Evolutionary conservation across 2,888 invertebrate species (phyloP).

Genomic region (Antheraea yamamai): DNA sequence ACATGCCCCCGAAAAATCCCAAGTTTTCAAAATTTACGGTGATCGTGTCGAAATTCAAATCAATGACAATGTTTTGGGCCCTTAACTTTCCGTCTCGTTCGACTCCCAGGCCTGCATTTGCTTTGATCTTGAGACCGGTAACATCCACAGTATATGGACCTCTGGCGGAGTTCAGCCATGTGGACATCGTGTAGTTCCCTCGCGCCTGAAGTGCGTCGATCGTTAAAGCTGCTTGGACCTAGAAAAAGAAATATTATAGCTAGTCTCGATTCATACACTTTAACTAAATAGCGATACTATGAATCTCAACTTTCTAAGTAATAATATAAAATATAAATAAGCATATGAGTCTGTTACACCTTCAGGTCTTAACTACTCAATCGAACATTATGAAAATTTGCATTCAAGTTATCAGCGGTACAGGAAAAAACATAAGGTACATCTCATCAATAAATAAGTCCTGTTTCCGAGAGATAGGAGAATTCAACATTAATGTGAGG

Average conservation of each 20-base stretch:
- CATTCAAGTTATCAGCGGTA: too few relatives aligned
- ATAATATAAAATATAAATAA: too few relatives aligned
- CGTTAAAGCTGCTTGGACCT: slow-evolving; percentile 87
- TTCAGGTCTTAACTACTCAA: too few relatives aligned
- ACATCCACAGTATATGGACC: slow-evolving; percentile 91
- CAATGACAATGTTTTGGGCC: slow-evolving; percentile 90
- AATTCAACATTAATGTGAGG: too few relatives aligned
- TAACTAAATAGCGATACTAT: background rate
- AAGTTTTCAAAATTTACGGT: slow-evolving; percentile 92
- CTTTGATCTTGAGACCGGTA: slow-evolving; percentile 85
- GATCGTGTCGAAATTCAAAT: slow-evolving; percentile 88
- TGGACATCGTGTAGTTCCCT: slow-evolving; percentile 88
- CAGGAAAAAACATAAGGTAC: too few relatives aligned
- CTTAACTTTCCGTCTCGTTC: slow-evolving; percentile 88
- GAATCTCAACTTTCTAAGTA: too few relatives aligned
- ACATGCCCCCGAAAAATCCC: slow-evolving; percentile 86
- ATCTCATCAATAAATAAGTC: too few relatives aligned
- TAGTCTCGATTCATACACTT: background rate
- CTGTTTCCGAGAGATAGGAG: too few relatives aligned
- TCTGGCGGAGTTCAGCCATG: slow-evolving; percentile 85
- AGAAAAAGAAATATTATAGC: slow-evolving; percentile 34
- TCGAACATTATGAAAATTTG: too few relatives aligned
- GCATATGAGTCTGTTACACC: too few relatives aligned
- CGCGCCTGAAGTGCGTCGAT: slow-evolving; percentile 87
- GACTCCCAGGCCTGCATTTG: slow-evolving; percentile 86